A percentile compares a stretch with the other conserved stretches of the same genome.
Conservation (phyloP, 1,140 invertebrate species). For the Lordiphosa stackelbergi region DNA sequence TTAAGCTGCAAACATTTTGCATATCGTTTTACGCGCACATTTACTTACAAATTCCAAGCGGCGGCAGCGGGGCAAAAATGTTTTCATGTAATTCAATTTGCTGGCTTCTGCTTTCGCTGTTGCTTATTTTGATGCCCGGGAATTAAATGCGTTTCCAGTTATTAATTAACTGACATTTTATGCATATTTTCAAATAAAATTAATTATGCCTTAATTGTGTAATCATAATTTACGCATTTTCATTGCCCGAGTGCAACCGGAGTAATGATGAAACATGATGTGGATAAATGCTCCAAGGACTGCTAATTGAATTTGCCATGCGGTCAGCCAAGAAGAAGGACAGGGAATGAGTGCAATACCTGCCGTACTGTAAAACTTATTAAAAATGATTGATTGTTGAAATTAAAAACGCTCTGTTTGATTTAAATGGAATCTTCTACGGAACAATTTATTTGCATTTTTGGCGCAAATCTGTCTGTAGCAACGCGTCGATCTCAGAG, state of each 20-base stretch:
- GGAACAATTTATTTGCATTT: too few relatives aligned
- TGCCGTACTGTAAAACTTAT: too few relatives aligned
- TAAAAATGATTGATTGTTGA: too few relatives aligned
- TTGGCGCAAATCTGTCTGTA: too few relatives aligned
- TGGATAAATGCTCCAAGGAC: not conserved
- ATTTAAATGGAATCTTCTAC: too few relatives aligned
- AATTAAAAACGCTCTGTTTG: too few relatives aligned
- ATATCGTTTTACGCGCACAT: constrained; percentile 31
- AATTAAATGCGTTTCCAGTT: constrained; percentile 49
- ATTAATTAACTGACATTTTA: constrained; percentile 65
- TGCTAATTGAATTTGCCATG: constrained; percentile 26
- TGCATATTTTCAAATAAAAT: constrained; percentile 50
- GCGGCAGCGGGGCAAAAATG: constrained; percentile 10
- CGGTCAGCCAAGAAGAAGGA: constrained; percentile 6
- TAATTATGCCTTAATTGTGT: constrained; percentile 53
- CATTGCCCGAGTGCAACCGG: not conserved
- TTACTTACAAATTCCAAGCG: constrained; percentile 24
- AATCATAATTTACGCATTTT: constrained; percentile 45
- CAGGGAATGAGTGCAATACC: too few relatives aligned
- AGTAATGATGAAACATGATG: not conserved
- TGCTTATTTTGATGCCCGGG: constrained; percentile 22
- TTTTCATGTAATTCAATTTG: constrained; percentile 48
- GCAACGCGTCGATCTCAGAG: too few relatives aligned
- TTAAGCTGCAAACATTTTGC: constrained; percentile 49
- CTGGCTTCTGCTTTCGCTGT: constrained; percentile 13